Conservation (phyloP, 2,797 vertebrate species). For the Buceros bicornis region DNA sequence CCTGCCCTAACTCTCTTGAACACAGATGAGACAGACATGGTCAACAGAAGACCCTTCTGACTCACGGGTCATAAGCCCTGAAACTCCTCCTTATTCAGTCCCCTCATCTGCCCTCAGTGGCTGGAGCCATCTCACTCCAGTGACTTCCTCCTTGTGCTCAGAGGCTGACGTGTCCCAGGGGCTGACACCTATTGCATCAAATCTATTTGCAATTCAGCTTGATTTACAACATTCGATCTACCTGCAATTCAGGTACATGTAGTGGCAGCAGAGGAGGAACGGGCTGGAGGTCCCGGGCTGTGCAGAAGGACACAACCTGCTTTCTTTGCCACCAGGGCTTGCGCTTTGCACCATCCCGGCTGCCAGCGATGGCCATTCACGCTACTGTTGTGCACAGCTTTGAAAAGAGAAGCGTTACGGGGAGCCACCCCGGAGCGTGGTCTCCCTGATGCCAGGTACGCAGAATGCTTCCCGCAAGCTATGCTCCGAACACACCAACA, state of each 20-base stretch:
- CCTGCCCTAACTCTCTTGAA: neutral
- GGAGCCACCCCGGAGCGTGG: neutral
- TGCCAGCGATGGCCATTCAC: neutral
- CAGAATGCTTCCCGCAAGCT: conserved; percentile 27
- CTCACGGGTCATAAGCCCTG: neutral
- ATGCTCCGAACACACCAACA: neutral
- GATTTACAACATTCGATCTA: neutral
- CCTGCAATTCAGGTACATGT: neutral
- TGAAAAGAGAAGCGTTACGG: neutral
- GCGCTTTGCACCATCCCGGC: neutral
- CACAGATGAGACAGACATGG: neutral
- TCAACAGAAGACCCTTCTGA: neutral
- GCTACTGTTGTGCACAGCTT: neutral
- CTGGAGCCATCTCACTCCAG: neutral
- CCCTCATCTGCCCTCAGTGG: neutral
- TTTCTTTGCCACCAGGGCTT: neutral
- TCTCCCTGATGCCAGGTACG: conserved; percentile 30
- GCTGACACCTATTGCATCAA: conserved; percentile 32
- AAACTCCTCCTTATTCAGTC: neutral
- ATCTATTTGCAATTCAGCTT: conserved; percentile 58
- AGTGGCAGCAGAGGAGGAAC: neutral
- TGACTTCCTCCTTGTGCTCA: neutral
- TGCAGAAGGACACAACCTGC: neutral
- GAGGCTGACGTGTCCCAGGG: neutral
- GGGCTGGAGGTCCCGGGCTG: neutral